Conservation (phyloP, 2,888 invertebrate species). For the Thalpophila matura region DNA sequence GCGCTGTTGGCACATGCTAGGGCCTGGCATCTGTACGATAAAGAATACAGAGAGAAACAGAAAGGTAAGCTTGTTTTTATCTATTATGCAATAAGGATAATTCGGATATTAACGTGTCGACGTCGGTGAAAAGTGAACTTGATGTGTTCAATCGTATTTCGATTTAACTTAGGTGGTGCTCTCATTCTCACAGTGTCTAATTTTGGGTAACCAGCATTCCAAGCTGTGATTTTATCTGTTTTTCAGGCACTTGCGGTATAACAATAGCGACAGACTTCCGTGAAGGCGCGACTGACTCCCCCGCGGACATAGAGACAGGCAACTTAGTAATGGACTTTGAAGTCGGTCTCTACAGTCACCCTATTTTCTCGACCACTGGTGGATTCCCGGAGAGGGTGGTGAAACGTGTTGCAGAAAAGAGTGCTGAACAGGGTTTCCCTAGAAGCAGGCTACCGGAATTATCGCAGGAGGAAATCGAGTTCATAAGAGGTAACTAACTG, state of each 20-base stretch:
- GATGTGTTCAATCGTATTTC: too few relatives aligned
- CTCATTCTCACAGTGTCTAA: neutral
- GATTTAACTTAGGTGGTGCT: too few relatives aligned
- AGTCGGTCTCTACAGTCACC: conserved; percentile 84
- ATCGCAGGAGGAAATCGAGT: conserved; percentile 79
- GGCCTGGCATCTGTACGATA: conserved; percentile 85
- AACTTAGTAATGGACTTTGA: conserved; percentile 76
- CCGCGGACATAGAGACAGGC: conserved; percentile 75
- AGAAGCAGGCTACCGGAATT: conserved; percentile 86
- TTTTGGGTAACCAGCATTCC: too few relatives aligned
- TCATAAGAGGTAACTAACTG: conserved; percentile 78
- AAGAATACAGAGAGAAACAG: conserved; percentile 76
- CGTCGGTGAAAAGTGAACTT: too few relatives aligned
- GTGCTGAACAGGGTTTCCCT: conserved; percentile 83
- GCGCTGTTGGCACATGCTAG: conserved; percentile 91
- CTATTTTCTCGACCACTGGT: conserved; percentile 84
- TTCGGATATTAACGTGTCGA: neutral
- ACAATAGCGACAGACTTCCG: conserved; percentile 80
- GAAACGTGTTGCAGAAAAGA: conserved; percentile 80
- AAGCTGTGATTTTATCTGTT: neutral
- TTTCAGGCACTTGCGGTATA: conserved; percentile 76
- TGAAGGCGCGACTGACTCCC: conserved; percentile 71
- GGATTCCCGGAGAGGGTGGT: conserved; percentile 87
- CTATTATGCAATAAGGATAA: neutral
- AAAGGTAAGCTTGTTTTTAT: conserved; percentile 67